A percentile compares a stretch with the other conserved stretches of the same genome.
phyloP scores from a whole-genome alignment of 2,888 invertebrate species.

The Parasteatoda lunata region DNA sequence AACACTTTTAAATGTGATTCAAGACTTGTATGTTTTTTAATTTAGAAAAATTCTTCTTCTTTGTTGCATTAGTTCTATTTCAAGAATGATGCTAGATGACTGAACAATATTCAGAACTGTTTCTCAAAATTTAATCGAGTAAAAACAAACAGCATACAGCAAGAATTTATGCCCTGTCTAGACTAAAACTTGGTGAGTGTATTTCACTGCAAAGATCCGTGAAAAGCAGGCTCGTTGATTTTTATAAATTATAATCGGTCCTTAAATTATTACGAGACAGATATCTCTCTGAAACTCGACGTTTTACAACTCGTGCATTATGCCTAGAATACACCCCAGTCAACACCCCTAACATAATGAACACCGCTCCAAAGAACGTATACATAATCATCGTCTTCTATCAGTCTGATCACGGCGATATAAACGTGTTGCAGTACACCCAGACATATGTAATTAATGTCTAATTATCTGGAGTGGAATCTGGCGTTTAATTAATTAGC shows the following conservation, averaged over 20 bases:
- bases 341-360: constrained; percentile 22
- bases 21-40: no score
- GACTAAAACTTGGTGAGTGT: no score
- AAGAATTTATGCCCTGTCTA: no score
- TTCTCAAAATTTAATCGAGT: no score
- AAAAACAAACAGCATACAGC: no score
- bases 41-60: no score
- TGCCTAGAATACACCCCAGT: constrained; percentile 7
- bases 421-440: constrained; percentile 7
- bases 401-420: constrained; percentile 27
- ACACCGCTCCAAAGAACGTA: background rate
- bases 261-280: background rate
- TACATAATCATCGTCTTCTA: background rate
- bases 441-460: constrained; percentile 46
- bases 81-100: no score
- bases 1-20: no score
- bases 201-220: no score
- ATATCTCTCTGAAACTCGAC: background rate
- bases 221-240: background rate
- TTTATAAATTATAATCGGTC: background rate
- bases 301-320: no score
- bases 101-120: no score
- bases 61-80: no score
- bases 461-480: constrained; percentile 47
- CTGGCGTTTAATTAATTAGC: constrained; percentile 49